Percentiles rank a stretch among this genome's conserved stretches.
phyloP scores from a whole-genome alignment of 1,140 invertebrate genomes.

The Leptopilina boulardi region DNA sequence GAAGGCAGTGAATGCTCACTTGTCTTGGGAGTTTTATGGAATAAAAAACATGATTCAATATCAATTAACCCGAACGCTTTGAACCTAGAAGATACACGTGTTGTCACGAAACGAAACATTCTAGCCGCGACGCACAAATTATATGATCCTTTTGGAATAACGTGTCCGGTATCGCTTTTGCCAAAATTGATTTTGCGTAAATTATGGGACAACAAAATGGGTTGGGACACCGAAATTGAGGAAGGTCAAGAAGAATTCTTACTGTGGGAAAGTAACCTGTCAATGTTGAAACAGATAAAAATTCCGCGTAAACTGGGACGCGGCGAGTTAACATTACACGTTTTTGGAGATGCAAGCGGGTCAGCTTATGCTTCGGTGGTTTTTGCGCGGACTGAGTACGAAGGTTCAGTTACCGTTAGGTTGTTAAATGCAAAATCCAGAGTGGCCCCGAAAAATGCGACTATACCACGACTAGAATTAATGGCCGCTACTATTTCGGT shows the following conservation, averaged over 20 bases:
- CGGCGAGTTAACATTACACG: constrained; percentile 29
- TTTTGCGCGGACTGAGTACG: constrained; percentile 20
- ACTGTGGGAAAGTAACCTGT: background rate
- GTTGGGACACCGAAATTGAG: constrained; percentile 19
- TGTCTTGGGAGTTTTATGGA: background rate
- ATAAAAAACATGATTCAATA: constrained; percentile 1
- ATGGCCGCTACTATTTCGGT: constrained; percentile 43
- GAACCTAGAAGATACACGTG: background rate
- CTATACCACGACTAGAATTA: constrained; percentile 48
- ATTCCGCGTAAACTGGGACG: constrained; percentile 7
- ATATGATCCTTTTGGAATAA: constrained; percentile 65
- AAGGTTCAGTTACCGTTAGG: background rate
- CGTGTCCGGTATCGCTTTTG: constrained; percentile 53
- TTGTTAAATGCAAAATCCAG: constrained; percentile 41
- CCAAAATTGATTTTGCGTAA: constrained; percentile 54
- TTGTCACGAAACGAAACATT: background rate
- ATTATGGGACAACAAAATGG: constrained; percentile 42
- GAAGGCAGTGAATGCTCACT: background rate
- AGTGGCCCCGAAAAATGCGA: constrained; percentile 33
- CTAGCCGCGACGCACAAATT: constrained; percentile 53
- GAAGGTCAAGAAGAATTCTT: background rate
- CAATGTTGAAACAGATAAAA: background rate
- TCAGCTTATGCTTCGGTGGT: constrained; percentile 35
- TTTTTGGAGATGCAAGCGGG: constrained; percentile 36
- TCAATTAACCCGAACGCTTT: background rate